A percentile compares a stretch with the other conserved stretches of the same genome.
These are phyloP conservation scores for Melanotaenia nigrans DNA, from an alignment of 2,797 vertebrate species.

Conservation along the genomic window DNA sequence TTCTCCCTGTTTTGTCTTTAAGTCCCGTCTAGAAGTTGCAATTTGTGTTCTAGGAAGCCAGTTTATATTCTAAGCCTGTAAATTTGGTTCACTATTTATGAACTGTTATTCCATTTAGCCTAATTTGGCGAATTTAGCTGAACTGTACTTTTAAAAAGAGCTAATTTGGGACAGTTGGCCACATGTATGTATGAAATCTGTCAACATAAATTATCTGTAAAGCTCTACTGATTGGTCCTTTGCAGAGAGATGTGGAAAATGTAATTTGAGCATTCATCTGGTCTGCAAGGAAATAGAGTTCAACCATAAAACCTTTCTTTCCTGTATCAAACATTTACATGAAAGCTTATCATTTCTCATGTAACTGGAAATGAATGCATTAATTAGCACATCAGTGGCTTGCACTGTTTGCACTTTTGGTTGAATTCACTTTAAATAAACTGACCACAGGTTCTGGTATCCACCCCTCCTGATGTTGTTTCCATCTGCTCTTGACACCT, in stretches of 20 bases:
- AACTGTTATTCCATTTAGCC: background rate
- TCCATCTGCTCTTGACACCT: conserved; percentile 57
- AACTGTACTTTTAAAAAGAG: background rate
- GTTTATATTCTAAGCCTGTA: background rate
- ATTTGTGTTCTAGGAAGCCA: background rate
- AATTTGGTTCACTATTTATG: conserved; percentile 2
- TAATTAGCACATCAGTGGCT: conserved; percentile 24
- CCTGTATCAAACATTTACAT: conserved; percentile 24
- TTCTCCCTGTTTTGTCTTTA: background rate
- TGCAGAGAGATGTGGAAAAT: conserved; percentile 13
- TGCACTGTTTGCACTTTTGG: conserved; percentile 29
- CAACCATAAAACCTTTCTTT: background rate
- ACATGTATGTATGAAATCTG: background rate
- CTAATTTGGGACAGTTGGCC: background rate
- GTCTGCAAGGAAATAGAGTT: conserved; percentile 1
- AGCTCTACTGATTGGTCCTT: background rate
- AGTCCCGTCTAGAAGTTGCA: background rate
- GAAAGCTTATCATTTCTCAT: conserved; percentile 18
- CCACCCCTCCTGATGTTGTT: conserved; percentile 54
- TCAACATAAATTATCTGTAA: background rate
- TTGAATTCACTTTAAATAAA: conserved; percentile 29
- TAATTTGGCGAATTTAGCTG: background rate
- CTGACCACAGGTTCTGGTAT: conserved; percentile 17
- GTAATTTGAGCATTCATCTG: conserved; percentile 5
- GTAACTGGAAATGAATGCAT: conserved; percentile 14